phyloP scores from a whole-genome alignment of 2,888 invertebrate species.

The Xanthia togata region DNA sequence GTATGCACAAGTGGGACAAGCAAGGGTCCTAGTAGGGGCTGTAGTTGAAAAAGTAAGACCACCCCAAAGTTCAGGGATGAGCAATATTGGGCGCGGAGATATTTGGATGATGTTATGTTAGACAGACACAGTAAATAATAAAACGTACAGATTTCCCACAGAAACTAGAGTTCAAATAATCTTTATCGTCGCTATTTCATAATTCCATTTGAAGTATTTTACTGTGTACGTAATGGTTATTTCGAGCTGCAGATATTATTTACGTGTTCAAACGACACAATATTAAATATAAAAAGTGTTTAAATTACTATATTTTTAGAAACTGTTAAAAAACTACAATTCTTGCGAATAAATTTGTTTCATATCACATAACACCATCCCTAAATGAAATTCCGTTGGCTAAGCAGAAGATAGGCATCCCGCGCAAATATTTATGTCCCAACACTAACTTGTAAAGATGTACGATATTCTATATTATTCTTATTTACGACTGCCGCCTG shows the following conservation, averaged over 20 bases:
- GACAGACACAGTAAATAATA: neutral
- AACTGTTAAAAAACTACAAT: neutral
- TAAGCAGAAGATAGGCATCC: conserved; percentile 43
- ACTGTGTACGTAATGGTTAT: neutral
- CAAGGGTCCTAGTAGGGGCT: conserved; percentile 43
- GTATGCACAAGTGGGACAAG: conserved; percentile 44
- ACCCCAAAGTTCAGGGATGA: conserved; percentile 37
- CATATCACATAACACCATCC: conserved; percentile 34
- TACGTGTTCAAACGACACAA: too few relatives aligned
- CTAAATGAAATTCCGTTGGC: conserved; percentile 54
- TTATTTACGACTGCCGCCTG: conserved; percentile 36
- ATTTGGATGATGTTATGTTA: conserved; percentile 27
- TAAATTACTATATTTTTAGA: neutral
- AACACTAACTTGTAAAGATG: conserved; percentile 38
- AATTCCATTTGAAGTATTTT: too few relatives aligned
- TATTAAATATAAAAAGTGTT: neutral
- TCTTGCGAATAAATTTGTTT: neutral
- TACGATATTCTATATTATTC: conserved; percentile 15
- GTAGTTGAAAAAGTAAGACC: conserved; percentile 49
- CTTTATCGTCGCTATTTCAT: too few relatives aligned
- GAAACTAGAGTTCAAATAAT: neutral
- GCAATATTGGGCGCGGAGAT: conserved; percentile 52
- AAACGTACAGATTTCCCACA: too few relatives aligned
- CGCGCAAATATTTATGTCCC: conserved; percentile 43
- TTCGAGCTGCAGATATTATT: neutral